Conservation (phyloP, 2,888 invertebrate species). For the Strigamia transsilvanica region DNA sequence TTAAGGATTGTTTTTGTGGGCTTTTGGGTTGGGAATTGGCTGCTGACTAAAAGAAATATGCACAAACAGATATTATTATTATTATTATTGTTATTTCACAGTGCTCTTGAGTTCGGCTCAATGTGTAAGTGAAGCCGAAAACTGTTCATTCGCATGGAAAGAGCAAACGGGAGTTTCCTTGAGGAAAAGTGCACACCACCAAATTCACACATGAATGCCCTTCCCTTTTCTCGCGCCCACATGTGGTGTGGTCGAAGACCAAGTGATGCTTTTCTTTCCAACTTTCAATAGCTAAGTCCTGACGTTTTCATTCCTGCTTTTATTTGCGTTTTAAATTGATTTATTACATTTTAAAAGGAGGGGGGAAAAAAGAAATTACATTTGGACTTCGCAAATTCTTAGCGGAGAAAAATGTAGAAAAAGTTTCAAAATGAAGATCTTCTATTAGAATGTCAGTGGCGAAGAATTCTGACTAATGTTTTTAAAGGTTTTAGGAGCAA, state of each 20-base stretch:
- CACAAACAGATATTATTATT: no score
- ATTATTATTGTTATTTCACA: no score
- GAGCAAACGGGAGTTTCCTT: neutral
- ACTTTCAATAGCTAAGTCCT: constrained; percentile 2
- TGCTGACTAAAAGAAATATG: no score
- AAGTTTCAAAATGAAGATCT: no score
- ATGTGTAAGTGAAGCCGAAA: neutral
- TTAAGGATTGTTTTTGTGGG: no score
- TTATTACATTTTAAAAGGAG: neutral
- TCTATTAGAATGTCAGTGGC: no score
- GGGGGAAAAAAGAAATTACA: neutral
- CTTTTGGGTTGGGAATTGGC: no score
- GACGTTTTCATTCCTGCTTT: neutral
- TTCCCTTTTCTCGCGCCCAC: neutral
- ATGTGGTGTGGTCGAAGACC: neutral
- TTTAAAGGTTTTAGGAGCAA: no score
- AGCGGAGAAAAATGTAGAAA: no score
- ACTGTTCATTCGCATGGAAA: neutral
- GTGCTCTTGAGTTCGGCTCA: neutral
- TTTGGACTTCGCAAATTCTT: no score
- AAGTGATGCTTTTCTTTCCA: neutral
- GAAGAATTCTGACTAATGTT: no score
- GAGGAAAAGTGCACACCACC: neutral
- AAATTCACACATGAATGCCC: constrained; percentile 7
- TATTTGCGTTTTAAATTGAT: constrained; percentile 12